A percentile compares a stretch with the other conserved stretches of the same genome.
Evolutionary conservation across 2,888 invertebrate species (phyloP).

Genomic region (Drosophila borborema): DNA sequence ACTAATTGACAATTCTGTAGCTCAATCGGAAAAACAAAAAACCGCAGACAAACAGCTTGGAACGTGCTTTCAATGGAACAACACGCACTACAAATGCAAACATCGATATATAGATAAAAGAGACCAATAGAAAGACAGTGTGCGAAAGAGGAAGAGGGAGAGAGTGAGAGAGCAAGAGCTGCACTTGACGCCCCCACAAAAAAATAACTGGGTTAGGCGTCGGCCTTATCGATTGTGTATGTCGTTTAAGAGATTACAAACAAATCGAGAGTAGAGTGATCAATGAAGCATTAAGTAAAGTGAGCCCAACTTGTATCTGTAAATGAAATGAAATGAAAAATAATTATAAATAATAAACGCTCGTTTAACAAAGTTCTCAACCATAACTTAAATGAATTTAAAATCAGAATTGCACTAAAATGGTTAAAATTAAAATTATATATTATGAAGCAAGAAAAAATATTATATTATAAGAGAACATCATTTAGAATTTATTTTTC

Average conservation of each 20-base stretch:
- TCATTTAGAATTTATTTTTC: not conserved
- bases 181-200: conserved; percentile 65
- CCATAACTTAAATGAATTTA: not conserved
- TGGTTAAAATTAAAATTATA: not conserved
- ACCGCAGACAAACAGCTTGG: conserved; percentile 60
- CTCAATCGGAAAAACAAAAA: conserved; percentile 63
- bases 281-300: conserved; percentile 1
- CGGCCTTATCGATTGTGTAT: conserved; percentile 38
- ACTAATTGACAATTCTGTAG: conserved; percentile 80
- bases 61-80: conserved; percentile 46
- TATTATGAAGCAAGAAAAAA: no score
- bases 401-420: not conserved
- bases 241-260: conserved; percentile 32
- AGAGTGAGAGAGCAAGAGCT: conserved; percentile 12
- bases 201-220: conserved; percentile 55
- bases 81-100: conserved; percentile 25
- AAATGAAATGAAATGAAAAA: not conserved
- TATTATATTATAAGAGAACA: not conserved
- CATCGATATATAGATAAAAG: conserved; percentile 29
- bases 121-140: conserved; percentile 1
- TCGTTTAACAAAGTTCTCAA: not conserved
- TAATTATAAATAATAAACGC: not conserved
- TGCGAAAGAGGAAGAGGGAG: conserved; percentile 6
- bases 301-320: not conserved
- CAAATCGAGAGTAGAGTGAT: conserved; percentile 25